Evolutionary conservation across 2,113 vertebrate genomes (phyloP), one percentile per base, ranked within the genome.

Genomic region (Cyanoderma ruficeps): DNA sequence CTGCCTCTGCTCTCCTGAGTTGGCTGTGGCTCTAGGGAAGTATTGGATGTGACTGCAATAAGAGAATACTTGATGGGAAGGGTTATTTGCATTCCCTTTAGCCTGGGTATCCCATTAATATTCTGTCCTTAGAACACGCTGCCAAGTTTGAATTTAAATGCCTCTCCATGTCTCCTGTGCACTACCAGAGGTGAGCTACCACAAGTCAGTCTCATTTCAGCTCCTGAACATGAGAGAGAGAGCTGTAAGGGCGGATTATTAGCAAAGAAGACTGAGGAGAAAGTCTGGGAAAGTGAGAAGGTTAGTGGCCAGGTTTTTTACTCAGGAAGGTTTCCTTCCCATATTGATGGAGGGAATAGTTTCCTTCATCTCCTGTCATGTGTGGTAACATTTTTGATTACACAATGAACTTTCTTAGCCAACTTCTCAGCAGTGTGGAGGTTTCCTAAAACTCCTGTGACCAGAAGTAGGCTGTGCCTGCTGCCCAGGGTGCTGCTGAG

Each of bases 41-140:
- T 42, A 28, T n/a, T 47, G 56, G 22, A 28, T 86, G 79, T 87
- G 63, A 63, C 50, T 80, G 3, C 46, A 87, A 75, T 65, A 28
- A 65, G 25, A 35, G 55, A 84, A 64, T 50, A n/a, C 33, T 85
- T 11, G 0, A n/a, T 41, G 14, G 50, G 37, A 80, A 80, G 6
- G 15, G 50, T 69, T 77, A 60, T 94, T 96, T 96, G 55, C 84
- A 85, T 93, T 96, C 55, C 50, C 50, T 82, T 90, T 90, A 82
- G 56, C 82, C 65, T 85, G 44, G 23, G 16, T 72, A 72, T 30
- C 20, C 39, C 68, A 57, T 96, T 92, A 90, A 90, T 80, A 96
- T 72, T 96, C 79, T 72, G 44, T 25, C 53, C 60, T 24, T 61
- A 10, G 2, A 80, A n/a, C 27, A 55, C 31, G 25, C n/a, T 30